These are phyloP conservation scores for human (Homo sapiens) DNA, from an alignment of 2,113 vertebrate species.

Conservation along the genomic window DNA sequence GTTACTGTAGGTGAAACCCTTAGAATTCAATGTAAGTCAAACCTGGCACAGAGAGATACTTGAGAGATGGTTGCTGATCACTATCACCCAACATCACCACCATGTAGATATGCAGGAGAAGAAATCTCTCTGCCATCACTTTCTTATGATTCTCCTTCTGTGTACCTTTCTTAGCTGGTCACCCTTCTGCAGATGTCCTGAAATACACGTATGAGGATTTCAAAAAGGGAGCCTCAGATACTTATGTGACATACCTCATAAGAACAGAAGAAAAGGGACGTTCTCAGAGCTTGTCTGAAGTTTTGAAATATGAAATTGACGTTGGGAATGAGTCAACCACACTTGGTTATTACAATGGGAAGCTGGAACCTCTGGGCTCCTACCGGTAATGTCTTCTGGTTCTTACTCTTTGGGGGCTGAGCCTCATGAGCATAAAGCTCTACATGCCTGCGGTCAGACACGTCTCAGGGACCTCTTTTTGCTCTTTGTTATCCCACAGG, in stretches of 20 bases:
- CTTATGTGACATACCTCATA: slow-evolving; percentile 82
- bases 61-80: neutral
- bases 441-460: rapidly evolving
- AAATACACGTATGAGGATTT: slow-evolving; percentile 83
- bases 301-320: slow-evolving; percentile 54
- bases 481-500: slow-evolving; percentile 64
- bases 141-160: neutral
- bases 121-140: neutral
- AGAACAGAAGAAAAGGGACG: slow-evolving; percentile 1
- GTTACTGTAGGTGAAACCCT: neutral
- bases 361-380: slow-evolving; percentile 79
- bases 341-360: slow-evolving; percentile 80
- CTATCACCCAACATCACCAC: rapidly evolving
- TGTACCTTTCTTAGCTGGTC: slow-evolving; percentile 33
- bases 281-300: slow-evolving; percentile 31
- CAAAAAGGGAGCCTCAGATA: slow-evolving; percentile 62
- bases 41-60: neutral
- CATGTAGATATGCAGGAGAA: rapidly evolving
- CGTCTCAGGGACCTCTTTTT: neutral
- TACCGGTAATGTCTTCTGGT: slow-evolving; percentile 80
- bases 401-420: neutral
- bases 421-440: rapidly evolving
- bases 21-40: neutral
- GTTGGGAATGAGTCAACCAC: slow-evolving; percentile 77
- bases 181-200: slow-evolving; percentile 67